Conservation (phyloP, 2,113 vertebrate genomes). For the Toxostoma redivivum region DNA sequence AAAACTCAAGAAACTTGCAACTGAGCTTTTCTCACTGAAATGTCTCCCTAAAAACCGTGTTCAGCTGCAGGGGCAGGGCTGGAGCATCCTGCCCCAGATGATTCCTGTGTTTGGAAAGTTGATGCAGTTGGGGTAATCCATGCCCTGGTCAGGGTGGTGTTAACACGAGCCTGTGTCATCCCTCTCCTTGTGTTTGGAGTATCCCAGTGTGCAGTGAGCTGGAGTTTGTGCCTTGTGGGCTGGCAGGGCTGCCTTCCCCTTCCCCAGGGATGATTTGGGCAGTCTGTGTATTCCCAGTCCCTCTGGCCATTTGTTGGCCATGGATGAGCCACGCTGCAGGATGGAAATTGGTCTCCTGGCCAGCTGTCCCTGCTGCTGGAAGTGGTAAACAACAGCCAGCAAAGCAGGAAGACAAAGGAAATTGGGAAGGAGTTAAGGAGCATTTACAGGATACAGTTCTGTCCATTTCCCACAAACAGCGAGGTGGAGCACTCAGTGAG, state of each 20-base stretch:
- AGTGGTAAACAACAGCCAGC: background rate
- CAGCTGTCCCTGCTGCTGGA: background rate
- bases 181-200: background rate
- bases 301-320: background rate
- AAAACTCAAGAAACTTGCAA: background rate
- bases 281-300: background rate
- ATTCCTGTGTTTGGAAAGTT: accelerated
- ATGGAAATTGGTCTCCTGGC: background rate
- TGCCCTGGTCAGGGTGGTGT: background rate
- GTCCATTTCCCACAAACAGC: background rate
- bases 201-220: background rate
- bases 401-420: background rate
- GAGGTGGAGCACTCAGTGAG: background rate
- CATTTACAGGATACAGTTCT: background rate
- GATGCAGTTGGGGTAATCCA: background rate
- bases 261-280: background rate
- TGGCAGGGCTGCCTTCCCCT: background rate
- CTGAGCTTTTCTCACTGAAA: background rate
- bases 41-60: background rate
- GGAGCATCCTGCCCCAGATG: background rate
- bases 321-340: background rate
- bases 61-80: background rate
- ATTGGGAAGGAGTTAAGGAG: background rate
- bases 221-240: background rate
- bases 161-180: background rate